Conservation (phyloP, 1,140 invertebrate genomes). For the Saccostrea cuccullata region DNA sequence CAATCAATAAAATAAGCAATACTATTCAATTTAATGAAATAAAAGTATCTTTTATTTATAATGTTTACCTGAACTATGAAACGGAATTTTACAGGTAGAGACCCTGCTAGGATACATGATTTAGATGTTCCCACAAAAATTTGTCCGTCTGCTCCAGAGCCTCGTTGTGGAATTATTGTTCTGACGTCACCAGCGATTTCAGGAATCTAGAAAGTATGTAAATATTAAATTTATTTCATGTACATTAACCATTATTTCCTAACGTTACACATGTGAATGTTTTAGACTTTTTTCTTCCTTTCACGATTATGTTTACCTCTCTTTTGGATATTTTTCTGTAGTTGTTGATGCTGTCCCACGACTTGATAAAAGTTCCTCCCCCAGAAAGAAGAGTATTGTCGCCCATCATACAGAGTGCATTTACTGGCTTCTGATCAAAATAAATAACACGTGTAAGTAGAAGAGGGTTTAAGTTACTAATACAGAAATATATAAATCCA, state of each 20-base stretch:
- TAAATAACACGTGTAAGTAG: background rate
- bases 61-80: slow-evolving; percentile 8
- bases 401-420: slow-evolving; percentile 90
- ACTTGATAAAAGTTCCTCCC: slow-evolving; percentile 90
- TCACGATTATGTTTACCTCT: slow-evolving; percentile 82
- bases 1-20: background rate
- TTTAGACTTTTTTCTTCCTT: background rate
- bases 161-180: slow-evolving; percentile 91
- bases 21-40: background rate
- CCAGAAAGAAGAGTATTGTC: slow-evolving; percentile 91
- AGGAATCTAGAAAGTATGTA: slow-evolving; percentile 84
- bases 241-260: background rate
- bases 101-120: slow-evolving; percentile 77
- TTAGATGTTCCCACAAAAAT: slow-evolving; percentile 83
- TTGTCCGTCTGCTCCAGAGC: slow-evolving; percentile 91
- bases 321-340: slow-evolving; percentile 94
- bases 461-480: background rate
- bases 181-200: slow-evolving; percentile 90
- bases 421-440: slow-evolving; percentile 85
- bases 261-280: background rate
- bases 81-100: slow-evolving; percentile 80
- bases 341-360: slow-evolving; percentile 92
- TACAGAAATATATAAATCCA: background rate
- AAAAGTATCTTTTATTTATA: background rate
- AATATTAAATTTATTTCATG: background rate